Conservation (phyloP, 2,797 vertebrate genomes). For the Micromesistius poutassou region DNA sequence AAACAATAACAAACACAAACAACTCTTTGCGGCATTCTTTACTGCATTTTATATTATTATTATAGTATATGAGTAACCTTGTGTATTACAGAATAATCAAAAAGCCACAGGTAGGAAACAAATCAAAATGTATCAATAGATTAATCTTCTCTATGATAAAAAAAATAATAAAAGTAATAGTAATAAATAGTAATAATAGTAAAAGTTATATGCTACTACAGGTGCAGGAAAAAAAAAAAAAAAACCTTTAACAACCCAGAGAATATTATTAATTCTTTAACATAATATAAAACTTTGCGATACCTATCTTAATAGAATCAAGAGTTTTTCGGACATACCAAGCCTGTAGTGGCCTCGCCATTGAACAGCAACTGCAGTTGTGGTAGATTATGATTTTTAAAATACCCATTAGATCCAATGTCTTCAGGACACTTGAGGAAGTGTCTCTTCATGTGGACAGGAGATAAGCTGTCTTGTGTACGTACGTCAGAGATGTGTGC, state of each 20-base stretch:
- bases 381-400: background rate
- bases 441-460: conserved; percentile 33
- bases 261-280: background rate
- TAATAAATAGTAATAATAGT: too few species aligned
- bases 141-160: background rate
- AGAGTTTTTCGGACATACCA: background rate
- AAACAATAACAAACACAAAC: background rate
- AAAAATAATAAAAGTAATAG: too few species aligned
- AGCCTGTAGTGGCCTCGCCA: background rate
- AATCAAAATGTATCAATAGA: background rate
- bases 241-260: background rate
- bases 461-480: conserved; percentile 38
- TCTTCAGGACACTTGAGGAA: background rate
- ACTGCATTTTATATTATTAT: background rate
- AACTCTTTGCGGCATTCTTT: background rate
- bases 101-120: background rate
- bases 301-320: background rate
- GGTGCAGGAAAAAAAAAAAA: background rate
- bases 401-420: background rate
- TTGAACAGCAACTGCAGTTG: conserved; percentile 12
- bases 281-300: background rate
- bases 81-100: background rate
- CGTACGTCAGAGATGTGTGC: conserved; percentile 2
- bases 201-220: background rate
- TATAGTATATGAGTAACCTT: background rate